Evolutionary conservation across 2,888 invertebrate species (phyloP).

Genomic region (Mycalesis mineus): DNA sequence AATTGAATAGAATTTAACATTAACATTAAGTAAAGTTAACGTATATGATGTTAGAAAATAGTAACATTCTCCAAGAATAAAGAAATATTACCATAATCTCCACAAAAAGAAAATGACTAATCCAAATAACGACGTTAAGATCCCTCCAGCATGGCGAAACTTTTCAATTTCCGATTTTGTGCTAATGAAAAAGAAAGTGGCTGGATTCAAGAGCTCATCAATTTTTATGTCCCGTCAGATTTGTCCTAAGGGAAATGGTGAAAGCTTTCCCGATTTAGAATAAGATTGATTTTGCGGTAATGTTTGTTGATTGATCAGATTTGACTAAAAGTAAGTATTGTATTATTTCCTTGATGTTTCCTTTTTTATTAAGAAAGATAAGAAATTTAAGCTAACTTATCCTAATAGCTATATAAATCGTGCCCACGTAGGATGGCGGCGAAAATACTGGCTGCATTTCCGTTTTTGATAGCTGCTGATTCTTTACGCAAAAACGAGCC

Average conservation of each 20-base stretch:
- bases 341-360: no score
- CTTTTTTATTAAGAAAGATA: no score
- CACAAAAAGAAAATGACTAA: neutral
- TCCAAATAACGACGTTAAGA: neutral
- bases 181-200: conserved; percentile 10
- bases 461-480: no score
- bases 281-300: neutral
- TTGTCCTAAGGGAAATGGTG: neutral
- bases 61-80: no score
- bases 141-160: neutral
- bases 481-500: no score
- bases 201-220: conserved; percentile 6
- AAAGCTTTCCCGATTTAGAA: neutral
- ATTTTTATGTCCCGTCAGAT: conserved; percentile 7
- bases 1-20: no score
- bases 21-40: no score
- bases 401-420: no score
- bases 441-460: no score
- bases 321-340: neutral
- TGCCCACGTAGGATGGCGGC: no score
- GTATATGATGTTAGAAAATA: no score
- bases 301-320: neutral
- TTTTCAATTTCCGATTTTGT: conserved; percentile 11
- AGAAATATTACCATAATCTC: neutral
- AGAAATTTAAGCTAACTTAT: no score